Evolutionary conservation across 2,113 vertebrate genomes (phyloP).

Genomic region (Pangasianodon hypophthalmus): DNA sequence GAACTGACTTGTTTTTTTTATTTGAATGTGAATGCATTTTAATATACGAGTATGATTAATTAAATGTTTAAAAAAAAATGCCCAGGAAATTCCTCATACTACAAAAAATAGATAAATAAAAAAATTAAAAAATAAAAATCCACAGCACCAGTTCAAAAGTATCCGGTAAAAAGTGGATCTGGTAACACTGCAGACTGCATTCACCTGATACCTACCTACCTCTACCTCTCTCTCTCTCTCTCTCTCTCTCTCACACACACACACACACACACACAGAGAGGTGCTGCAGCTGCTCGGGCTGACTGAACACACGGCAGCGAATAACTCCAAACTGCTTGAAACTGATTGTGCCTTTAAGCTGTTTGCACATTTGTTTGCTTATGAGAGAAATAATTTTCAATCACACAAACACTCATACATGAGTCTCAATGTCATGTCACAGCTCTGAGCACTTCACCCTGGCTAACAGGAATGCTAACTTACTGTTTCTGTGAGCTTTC

Average conservation of each 20-base stretch:
- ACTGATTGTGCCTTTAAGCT: not conserved
- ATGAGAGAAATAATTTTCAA: not conserved
- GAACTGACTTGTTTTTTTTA: not conserved
- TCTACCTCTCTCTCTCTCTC: no score
- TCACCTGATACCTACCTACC: no score
- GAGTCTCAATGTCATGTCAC: not conserved
- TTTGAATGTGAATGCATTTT: not conserved
- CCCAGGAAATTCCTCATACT: not conserved
- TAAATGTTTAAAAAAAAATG: not conserved
- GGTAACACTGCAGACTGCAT: not conserved
- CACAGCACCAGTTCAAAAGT: no score
- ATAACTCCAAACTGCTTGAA: not conserved
- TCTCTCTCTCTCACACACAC: not conserved
- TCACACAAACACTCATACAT: not conserved
- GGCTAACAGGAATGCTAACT: not conserved
- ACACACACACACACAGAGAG: not conserved
- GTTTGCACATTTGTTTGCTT: not conserved
- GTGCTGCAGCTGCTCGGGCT: not conserved
- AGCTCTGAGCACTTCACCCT: not conserved
- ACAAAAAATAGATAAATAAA: no score
- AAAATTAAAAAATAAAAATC: not conserved
- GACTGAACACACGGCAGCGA: not conserved
- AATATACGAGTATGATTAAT: not conserved
- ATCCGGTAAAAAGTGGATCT: not conserved
- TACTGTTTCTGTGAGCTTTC: not conserved